Evolutionary conservation across 2,888 invertebrate species (phyloP), one percentile per base, ranked within the genome.

Genomic region (Phanerotoma sp.): DNA sequence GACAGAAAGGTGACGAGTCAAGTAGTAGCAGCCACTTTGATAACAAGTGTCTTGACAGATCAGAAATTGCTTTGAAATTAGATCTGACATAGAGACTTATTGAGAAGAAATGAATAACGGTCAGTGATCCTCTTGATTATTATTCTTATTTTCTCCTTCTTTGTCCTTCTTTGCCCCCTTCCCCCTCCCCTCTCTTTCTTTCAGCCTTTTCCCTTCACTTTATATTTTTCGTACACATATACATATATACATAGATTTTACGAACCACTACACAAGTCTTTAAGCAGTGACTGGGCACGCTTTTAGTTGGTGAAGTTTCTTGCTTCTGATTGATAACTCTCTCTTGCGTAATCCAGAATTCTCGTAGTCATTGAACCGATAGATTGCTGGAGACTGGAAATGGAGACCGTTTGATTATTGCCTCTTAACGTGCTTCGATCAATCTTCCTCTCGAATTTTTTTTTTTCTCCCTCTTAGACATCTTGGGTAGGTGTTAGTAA

Each of bases 401-500:
- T 35, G 51, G 45, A 46, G 46, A 52, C 46, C 30, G 38, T n/a
- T 28, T 22, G 52, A 52, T 52, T 52, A 46, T 52, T 52, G 38
- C 38, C 46, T 46, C 52, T 52, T 37, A 46, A 52, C 38, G 38
- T 40, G 32, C 46, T 52, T 52, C 45, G 46, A 52, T 52, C 52
- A 52, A 52, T 52, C 52, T 52, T 38, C 44, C 28, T 66, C 62
- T 62, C 18, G 9, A 38, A 11, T 38, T 38, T 20, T 10, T 38
- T 16, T 11, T 20, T 25, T 9, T 7, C 25, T n/a, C n/a, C n/a
- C n/a, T n/a, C n/a, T n/a, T n/a, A n/a, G 9, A 25, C 25, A 25
- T 25, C 21, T 28, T 18, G 10, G 32, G 22, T 30, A 50, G 41
- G 41, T 41, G 50, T 42, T 22, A 21, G 41, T 50, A 50, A 50